phyloP scores from a whole-genome alignment of 2,113 vertebrate genomes.

The Thalassoma bifasciatum region DNA sequence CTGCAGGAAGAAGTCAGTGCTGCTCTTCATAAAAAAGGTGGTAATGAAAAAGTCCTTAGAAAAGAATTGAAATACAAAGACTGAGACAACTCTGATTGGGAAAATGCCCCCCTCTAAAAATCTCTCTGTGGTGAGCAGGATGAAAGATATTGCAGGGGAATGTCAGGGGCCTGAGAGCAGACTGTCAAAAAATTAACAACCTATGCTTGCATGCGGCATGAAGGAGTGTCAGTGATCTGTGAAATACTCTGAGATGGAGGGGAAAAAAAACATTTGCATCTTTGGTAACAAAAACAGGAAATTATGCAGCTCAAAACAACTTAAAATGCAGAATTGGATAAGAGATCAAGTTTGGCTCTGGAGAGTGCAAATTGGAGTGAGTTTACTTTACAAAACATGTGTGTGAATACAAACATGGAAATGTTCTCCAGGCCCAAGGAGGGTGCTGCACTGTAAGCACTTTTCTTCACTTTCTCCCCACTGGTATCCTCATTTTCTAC shows the following conservation, averaged over 20 bases:
- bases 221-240: conserved; percentile 12
- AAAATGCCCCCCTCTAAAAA: not conserved
- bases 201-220: conserved; percentile 7
- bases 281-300: conserved; percentile 3
- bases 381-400: conserved; percentile 8
- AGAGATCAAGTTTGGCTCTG: not conserved
- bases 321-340: conserved; percentile 4
- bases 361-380: not conserved
- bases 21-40: not conserved
- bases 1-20: not conserved
- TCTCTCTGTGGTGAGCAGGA: not conserved
- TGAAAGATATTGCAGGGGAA: conserved; percentile 35
- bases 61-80: not conserved
- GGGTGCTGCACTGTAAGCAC: not conserved
- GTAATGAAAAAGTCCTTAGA: not conserved
- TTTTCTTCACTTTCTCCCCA: not conserved
- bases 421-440: not conserved
- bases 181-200: conserved; percentile 30
- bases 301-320: not conserved
- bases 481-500: conserved; percentile 28
- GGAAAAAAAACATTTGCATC: not conserved
- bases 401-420: conserved; percentile 10
- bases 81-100: not conserved
- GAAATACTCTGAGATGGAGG: not conserved
- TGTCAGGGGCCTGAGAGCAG: conserved; percentile 15